Evolutionary conservation across 2,888 invertebrate genomes (phyloP), one percentile per base, ranked within the genome.

Genomic region (Pogonocherus hispidulus): DNA sequence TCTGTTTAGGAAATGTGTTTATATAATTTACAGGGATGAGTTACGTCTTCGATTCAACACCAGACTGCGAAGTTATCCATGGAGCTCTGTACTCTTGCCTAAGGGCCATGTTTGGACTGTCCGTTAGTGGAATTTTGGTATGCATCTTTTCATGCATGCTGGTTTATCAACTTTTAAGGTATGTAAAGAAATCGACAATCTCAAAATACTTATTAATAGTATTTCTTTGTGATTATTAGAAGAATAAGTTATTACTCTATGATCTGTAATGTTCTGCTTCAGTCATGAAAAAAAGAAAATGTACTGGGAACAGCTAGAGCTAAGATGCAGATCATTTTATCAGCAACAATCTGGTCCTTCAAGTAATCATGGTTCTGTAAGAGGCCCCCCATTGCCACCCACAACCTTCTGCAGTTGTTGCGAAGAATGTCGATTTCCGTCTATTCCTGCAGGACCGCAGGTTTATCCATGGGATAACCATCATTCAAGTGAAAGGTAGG

Each of bases 71-170:
- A 66, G 95, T 95, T n/a, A 94, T 96, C 0, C 95, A 96, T 84
- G 95, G 95, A 0, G 94, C 94, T 0, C 87, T 96, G 18, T 96
- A 96, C 86, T 93, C 95, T 78, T 96, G 96, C 80, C 87, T 96
- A 32, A 88, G 96, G 6, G 96, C 95, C 0, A 93, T 96, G 79
- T 96, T 96, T 85, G 96, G 95, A n/a, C 88, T 96, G 32, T 95
- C 95, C 0, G 96, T 96, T 20, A 93, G 94, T 76, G 96, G 96
- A 0, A 96, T 96, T 32, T 89, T 96, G 37, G 93, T 96, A 55
- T 96, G 95, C 86, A 95, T 96, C 75, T 96, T 95, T 84, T 94
- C 95, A 74, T 94, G 95, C 81, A 96, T 96, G 96, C 90, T 96
- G 64, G 94, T 96, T 8, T 96, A 96, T 82, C 96, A 96, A 84